A percentile compares a stretch with the other conserved stretches of the same genome.
These are phyloP conservation scores for Artibeus jamaicensis DNA, from an alignment of 2,797 vertebrate genomes.

Conservation along the genomic window DNA sequence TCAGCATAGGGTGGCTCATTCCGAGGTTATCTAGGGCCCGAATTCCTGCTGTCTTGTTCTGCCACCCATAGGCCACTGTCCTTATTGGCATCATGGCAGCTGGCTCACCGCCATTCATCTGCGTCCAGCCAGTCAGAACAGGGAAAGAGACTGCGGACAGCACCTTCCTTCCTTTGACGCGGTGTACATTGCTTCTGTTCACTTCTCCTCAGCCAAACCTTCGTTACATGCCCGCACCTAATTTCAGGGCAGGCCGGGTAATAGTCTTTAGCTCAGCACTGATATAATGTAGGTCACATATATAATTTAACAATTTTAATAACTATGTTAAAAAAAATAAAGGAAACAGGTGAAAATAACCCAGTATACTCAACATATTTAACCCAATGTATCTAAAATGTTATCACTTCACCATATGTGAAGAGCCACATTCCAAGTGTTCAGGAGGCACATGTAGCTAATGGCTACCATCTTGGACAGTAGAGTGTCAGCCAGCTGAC, in stretches of 20 bases:
- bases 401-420: neutral
- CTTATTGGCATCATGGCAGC: neutral
- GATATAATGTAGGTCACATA: neutral
- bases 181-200: neutral
- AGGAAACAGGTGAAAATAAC: neutral
- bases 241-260: neutral
- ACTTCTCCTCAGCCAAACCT: neutral
- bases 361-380: neutral
- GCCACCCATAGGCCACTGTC: neutral
- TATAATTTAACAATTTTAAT: neutral
- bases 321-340: neutral
- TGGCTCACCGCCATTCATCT: neutral
- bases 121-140: neutral
- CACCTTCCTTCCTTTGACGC: neutral
- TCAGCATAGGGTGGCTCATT: neutral
- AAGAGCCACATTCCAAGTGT: neutral
- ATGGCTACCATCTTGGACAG: neutral
- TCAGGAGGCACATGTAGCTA: neutral
- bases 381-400: neutral
- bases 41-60: neutral
- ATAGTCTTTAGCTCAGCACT: neutral
- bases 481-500: neutral
- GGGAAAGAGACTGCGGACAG: neutral
- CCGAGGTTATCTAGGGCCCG: neutral
- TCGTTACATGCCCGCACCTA: neutral